Percentiles rank a stretch among this genome's conserved stretches.
Conservation (phyloP, 2,888 invertebrate species). For the Plebejus argus region DNA sequence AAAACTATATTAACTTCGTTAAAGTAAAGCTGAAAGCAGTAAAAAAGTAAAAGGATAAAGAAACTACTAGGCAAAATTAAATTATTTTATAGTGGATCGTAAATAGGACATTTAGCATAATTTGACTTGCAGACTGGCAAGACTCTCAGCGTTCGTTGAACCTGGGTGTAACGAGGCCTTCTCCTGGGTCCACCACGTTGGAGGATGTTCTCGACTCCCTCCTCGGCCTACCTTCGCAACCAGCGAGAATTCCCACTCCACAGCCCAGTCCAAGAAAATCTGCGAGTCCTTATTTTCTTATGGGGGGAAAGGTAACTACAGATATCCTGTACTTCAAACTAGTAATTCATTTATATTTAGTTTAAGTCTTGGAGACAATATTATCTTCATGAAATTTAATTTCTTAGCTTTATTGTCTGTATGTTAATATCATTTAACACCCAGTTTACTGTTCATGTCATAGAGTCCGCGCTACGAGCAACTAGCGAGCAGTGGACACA, state of each 20-base stretch:
- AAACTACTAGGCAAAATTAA: neutral
- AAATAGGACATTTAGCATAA: conserved; percentile 25
- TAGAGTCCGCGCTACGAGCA: conserved; percentile 78
- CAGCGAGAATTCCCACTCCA: conserved; percentile 88
- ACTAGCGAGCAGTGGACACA: conserved; percentile 73
- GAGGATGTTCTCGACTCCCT: conserved; percentile 97
- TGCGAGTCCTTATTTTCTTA: conserved; percentile 72
- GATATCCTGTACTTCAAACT: neutral
- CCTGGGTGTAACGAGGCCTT: conserved; percentile 82
- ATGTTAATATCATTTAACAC: neutral
- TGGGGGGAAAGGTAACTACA: conserved; percentile 70
- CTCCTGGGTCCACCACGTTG: conserved; percentile 91
- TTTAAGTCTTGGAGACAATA: neutral
- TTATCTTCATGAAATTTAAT: neutral
- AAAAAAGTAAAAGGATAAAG: neutral
- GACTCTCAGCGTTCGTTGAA: conserved; percentile 75
- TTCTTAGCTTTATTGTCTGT: neutral
- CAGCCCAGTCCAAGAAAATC: conserved; percentile 77
- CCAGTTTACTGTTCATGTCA: neutral
- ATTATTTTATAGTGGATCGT: neutral
- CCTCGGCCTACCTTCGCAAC: conserved; percentile 88
- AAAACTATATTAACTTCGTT: neutral
- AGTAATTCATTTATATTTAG: neutral
- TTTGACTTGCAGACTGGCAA: conserved; percentile 72
- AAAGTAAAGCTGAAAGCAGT: too few species aligned